Conservation (phyloP, 2,113 vertebrate genomes). For the Mormoops blainvillei region DNA sequence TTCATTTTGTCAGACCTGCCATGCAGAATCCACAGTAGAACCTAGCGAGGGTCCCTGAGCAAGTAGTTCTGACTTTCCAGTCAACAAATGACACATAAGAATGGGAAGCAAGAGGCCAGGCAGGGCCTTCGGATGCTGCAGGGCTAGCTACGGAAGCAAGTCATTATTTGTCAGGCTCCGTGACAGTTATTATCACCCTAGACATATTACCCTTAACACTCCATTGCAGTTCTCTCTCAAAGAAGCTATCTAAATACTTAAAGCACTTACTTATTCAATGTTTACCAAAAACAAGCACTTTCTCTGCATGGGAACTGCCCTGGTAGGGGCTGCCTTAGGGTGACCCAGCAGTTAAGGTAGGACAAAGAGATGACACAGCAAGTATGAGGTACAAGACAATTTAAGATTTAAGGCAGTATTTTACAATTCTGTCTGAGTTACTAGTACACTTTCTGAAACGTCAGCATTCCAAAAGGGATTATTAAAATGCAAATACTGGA, state of each 20-base stretch:
- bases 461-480: not conserved
- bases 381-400: not conserved
- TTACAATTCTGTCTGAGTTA: not conserved
- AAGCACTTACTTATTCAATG: constrained; percentile 56
- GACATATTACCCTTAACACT: not conserved
- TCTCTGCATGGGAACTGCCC: constrained; percentile 10
- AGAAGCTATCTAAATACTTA: constrained; percentile 62
- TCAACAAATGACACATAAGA: not conserved
- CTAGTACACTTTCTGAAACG: constrained; percentile 19
- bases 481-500: not conserved
- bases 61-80: not conserved
- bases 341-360: not conserved
- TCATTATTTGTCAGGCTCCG: constrained; percentile 28
- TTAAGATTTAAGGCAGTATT: not conserved
- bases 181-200: constrained; percentile 5
- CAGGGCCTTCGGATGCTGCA: not conserved
- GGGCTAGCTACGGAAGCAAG: not conserved
- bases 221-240: constrained; percentile 14
- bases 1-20: constrained; percentile 9
- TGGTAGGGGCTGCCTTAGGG: not conserved
- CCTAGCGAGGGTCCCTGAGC: not conserved
- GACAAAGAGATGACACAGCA: not conserved
- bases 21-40: not conserved
- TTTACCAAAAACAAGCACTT: not conserved
- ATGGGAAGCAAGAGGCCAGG: constrained; percentile 32